Evolutionary conservation across 2,888 invertebrate species (phyloP), one percentile per base, ranked within the genome.

Genomic region (Acronicta alni): DNA sequence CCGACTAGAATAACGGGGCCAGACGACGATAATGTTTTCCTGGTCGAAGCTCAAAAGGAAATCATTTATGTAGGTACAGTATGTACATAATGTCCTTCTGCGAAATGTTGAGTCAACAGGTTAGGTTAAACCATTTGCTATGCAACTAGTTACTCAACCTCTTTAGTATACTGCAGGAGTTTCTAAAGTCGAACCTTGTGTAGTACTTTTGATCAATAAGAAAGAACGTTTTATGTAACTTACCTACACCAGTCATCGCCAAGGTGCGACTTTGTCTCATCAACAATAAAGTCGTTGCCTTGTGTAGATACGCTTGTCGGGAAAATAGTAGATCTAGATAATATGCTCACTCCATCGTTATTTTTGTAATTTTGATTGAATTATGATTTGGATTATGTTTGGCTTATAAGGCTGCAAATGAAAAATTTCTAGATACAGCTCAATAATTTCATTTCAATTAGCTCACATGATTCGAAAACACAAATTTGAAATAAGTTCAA

Each of bases 41-140:
- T 76, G 67, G 58, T 74, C 58, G 45, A 57, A 58, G 59, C 52
- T 70, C 37, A 44, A 53, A 66, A 47, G 47, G 47, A 48, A 35
- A 58, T 55, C 16, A 43, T 39, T 39, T 57, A 60, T 70, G 63
- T 68, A 58, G n/a, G n/a, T n/a, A n/a, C n/a, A n/a, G n/a, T 43
- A 35, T 35, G n/a, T 26, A 35, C 30, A 12, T 30, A 30, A 7
- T 35, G 43, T 17, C 45, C 43, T 80, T 82, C 79, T 67, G 51
- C 49, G 81, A 79, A 82, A 60, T 45, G 65, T 71, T 79, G 80
- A 79, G 60, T 79, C 81, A 81, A 57, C 69, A 41, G 41, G 39
- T 38, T 53, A 59, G 20, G 45, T 45, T 51, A 10, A 17, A 46
- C 44, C 42, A 35, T 63, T 77, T 75, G 58, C 59, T 64, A 72